phyloP scores from a whole-genome alignment of 2,797 vertebrate species.

The Nothura maculosa region DNA sequence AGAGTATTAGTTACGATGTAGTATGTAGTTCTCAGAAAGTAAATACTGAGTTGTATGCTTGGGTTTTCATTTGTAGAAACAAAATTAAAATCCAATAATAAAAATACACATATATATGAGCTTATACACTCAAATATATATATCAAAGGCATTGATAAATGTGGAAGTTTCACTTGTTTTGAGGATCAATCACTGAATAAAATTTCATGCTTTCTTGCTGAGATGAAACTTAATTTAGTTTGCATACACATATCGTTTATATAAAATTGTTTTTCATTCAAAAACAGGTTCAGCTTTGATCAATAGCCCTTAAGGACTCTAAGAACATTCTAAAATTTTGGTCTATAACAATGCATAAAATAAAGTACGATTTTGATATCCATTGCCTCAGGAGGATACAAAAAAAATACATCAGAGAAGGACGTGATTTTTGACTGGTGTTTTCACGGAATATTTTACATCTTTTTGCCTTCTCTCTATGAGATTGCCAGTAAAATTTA shows the following conservation, averaged over 20 bases:
- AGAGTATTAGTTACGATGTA: not conserved
- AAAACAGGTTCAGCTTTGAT: not conserved
- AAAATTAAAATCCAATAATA: not conserved
- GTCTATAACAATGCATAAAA: not conserved
- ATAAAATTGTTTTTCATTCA: not conserved
- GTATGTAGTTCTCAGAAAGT: not conserved
- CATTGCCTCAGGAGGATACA: not conserved
- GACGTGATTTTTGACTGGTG: not conserved
- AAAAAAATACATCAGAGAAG: not conserved
- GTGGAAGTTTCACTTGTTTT: not conserved
- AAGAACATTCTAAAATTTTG: not conserved
- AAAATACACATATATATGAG: not conserved
- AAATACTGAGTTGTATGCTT: not conserved
- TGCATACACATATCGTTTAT: not conserved
- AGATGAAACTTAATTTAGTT: not conserved
- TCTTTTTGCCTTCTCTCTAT: not conserved
- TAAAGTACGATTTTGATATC: not conserved
- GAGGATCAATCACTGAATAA: not conserved
- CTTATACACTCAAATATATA: rapidly evolving
- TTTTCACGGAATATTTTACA: not conserved
- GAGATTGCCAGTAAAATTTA: not conserved
- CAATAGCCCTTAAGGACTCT: not conserved
- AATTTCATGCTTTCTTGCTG: not conserved
- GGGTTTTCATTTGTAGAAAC: not conserved
- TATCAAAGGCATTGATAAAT: not conserved